Conservation (phyloP, 2,888 invertebrate species). For the Mimachlamys varia region DNA sequence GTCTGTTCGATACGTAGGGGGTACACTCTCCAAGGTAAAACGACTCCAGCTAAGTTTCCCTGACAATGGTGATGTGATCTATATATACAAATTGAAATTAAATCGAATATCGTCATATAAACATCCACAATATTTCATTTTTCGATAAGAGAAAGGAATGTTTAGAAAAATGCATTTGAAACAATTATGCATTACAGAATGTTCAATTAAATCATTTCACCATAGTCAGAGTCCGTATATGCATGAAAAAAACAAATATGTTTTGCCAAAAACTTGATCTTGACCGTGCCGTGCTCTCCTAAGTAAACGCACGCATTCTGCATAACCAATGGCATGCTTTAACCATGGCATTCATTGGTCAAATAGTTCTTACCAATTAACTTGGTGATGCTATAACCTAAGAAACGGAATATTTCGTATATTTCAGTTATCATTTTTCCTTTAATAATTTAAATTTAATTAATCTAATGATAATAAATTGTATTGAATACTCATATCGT, state of each 20-base stretch:
- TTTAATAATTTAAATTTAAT: not conserved
- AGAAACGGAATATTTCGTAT: not conserved
- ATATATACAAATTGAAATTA: not conserved
- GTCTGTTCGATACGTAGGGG: too few relatives aligned
- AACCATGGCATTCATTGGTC: not conserved
- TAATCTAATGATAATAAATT: not conserved
- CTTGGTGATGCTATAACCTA: conserved; percentile 18
- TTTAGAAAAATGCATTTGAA: too few relatives aligned
- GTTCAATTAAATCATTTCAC: not conserved
- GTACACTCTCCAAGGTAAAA: not conserved
- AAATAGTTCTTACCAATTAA: conserved; percentile 20
- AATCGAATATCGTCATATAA: too few relatives aligned
- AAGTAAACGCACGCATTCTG: not conserved
- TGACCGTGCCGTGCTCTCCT: not conserved
- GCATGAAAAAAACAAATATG: not conserved
- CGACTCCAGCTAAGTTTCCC: not conserved
- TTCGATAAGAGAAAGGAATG: too few relatives aligned
- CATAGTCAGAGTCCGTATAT: not conserved
- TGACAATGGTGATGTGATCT: not conserved
- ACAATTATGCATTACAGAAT: too few relatives aligned
- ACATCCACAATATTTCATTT: too few relatives aligned
- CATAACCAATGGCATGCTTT: not conserved
- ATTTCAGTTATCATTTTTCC: not conserved
- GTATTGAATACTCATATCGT: not conserved
- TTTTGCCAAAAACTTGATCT: not conserved